Evolutionary conservation across 2,888 invertebrate species (phyloP).

Genomic region (Drosophila siamana): DNA sequence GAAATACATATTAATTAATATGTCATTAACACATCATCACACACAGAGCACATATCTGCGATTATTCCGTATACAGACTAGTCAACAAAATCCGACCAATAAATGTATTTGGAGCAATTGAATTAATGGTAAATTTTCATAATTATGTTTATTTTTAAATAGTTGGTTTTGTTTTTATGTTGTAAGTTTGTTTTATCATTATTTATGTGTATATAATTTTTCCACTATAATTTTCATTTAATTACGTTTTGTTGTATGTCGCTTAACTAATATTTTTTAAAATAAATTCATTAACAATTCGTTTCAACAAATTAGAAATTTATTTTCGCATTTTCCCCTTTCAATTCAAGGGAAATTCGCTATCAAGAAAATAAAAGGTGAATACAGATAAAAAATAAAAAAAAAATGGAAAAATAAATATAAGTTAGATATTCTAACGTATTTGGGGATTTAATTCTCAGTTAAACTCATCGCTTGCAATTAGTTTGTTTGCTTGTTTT

Average conservation of each 20-base stretch:
- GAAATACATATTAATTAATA: not conserved
- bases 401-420: conserved; percentile 19
- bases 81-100: not conserved
- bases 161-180: conserved; percentile 29
- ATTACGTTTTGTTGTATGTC: conserved; percentile 42
- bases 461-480: conserved; percentile 43
- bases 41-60: not conserved
- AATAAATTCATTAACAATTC: conserved; percentile 78
- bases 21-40: not conserved
- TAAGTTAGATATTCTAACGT: conserved; percentile 18
- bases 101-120: not conserved
- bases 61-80: not conserved
- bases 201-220: conserved; percentile 69
- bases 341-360: not conserved
- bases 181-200: conserved; percentile 28
- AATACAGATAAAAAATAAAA: conserved; percentile 21
- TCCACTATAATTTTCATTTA: conserved; percentile 74
- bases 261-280: conserved; percentile 61
- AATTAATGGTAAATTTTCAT: conserved; percentile 34
- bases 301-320: conserved; percentile 65
- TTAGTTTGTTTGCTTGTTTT: no score
- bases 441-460: conserved; percentile 19
- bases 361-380: not conserved
- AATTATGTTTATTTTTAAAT: conserved; percentile 56
- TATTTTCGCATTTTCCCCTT: conserved; percentile 23